Evolutionary conservation across 1,140 invertebrate species (phyloP), one percentile per base, ranked within the genome.

Genomic region (Drosophila subpulchrella): DNA sequence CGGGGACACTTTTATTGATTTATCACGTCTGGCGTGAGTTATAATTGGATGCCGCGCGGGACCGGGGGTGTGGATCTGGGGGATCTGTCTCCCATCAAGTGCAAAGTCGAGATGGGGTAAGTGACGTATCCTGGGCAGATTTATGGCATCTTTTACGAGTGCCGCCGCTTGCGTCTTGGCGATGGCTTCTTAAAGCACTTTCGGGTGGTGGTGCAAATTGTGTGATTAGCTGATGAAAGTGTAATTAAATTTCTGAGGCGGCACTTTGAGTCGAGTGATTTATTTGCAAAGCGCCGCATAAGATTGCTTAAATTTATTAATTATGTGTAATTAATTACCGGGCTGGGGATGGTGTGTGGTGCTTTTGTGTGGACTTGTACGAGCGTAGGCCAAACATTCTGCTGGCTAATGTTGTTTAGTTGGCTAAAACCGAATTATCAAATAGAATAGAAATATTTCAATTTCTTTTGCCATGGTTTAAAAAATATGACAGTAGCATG

Each of bases 1-100:
- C 53, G 17, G 38, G 81, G 74, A 81, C 78, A 61, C 68, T 68
- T 78, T 83, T 89, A 76, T 83, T 86, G 82, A 86, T 86, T 86
- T 86, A 86, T 86, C 66, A 83, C 75, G 46, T 83, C 73, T 75
- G 63, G 56, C 63, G 63, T 78, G 68, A 71, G 53, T 60, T 85
- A 86, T 85, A 85, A 85, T 86, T 85, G 67, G 67, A 71, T 70
- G 67, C 34, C 63, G 46, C 15, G 42, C 42, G 67, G 67, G 42
- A n/a, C 8, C 36, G 58, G 47, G 32, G 34, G 10, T 30, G 24
- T 30, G 48, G 34, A 6, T 68, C 12, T 20, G 34, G 34, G 34
- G 44, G 24, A 47, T 57, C 51, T 47, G 30, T 60, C 34, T 11
- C 55, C 62, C 60, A 68, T 81, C 81, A 84, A 77, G 17, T 65